phyloP scores from a whole-genome alignment of 2,888 invertebrate species.

The Melanostoma scalare region DNA sequence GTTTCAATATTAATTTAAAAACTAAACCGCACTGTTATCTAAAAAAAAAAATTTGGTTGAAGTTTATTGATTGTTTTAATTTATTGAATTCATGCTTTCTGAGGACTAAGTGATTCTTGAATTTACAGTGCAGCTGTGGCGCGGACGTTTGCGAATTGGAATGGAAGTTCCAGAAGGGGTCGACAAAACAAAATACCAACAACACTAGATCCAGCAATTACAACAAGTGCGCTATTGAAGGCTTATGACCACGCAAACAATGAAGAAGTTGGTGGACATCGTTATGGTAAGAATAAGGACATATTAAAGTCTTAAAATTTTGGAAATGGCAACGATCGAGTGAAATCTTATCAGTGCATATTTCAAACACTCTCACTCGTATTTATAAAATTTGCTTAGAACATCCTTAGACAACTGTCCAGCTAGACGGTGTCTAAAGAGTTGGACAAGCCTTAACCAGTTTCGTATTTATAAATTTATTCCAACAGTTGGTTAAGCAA shows the following conservation, averaged over 20 bases:
- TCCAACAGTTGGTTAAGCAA: no score
- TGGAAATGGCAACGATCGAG: no score
- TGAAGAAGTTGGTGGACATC: conserved; percentile 80
- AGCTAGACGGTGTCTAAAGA: no score
- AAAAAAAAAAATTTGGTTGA: no score
- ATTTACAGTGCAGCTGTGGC: conserved; percentile 88
- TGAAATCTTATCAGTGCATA: no score
- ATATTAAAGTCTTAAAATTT: no score
- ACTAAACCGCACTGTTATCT: no score
- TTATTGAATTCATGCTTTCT: background rate
- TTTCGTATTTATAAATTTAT: no score
- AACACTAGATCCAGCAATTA: conserved; percentile 89
- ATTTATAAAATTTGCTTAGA: no score
- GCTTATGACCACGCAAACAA: conserved; percentile 85
- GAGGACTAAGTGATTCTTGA: conserved; percentile 73
- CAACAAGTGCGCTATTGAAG: conserved; percentile 87
- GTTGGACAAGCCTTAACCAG: no score
- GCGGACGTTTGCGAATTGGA: conserved; percentile 87
- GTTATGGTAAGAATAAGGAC: conserved; percentile 81
- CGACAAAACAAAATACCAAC: conserved; percentile 84
- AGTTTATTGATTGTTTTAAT: background rate
- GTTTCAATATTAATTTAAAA: background rate
- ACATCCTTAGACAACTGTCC: no score
- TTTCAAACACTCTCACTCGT: no score
- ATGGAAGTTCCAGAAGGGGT: conserved; percentile 88